Conservation (phyloP, 2,888 invertebrate genomes). For the Neoaliturus tenellus region DNA sequence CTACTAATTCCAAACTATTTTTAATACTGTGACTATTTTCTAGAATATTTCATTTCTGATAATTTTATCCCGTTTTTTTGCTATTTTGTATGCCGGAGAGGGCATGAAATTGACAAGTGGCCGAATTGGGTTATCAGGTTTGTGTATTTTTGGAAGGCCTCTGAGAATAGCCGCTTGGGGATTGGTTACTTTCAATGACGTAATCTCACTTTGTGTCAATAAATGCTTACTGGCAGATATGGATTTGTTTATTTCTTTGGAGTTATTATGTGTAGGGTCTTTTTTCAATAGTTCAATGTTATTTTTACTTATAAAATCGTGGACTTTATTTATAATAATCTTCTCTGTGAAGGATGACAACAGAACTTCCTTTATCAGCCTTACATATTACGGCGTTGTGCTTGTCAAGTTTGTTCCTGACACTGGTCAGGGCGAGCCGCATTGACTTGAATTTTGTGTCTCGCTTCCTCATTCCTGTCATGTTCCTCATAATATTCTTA, state of each 20-base stretch:
- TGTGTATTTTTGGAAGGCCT: constrained; percentile 24
- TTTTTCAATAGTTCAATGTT: neutral
- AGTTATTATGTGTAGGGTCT: too few relatives aligned
- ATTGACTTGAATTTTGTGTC: too few relatives aligned
- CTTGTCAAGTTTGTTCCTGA: too few relatives aligned
- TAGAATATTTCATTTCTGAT: neutral
- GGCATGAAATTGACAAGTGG: constrained; percentile 7
- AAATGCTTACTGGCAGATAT: neutral
- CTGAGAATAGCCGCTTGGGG: neutral
- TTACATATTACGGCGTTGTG: too few relatives aligned
- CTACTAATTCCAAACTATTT: too few relatives aligned
- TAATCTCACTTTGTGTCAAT: neutral
- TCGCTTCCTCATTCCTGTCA: too few relatives aligned
- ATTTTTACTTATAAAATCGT: neutral
- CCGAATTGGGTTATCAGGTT: neutral
- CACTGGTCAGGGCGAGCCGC: too few relatives aligned
- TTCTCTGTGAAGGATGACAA: neutral
- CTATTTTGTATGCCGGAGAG: constrained; percentile 7
- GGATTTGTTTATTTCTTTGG: neutral
- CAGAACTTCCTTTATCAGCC: neutral
- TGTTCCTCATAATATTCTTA: too few relatives aligned
- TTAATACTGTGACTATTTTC: too few relatives aligned
- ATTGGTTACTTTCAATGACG: neutral
- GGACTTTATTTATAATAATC: neutral
- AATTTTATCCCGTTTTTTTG: neutral